Percentiles rank a stretch among this genome's conserved stretches.
Conservation (phyloP, 2,113 vertebrate species). For the Dipodomys ordii region DNA sequence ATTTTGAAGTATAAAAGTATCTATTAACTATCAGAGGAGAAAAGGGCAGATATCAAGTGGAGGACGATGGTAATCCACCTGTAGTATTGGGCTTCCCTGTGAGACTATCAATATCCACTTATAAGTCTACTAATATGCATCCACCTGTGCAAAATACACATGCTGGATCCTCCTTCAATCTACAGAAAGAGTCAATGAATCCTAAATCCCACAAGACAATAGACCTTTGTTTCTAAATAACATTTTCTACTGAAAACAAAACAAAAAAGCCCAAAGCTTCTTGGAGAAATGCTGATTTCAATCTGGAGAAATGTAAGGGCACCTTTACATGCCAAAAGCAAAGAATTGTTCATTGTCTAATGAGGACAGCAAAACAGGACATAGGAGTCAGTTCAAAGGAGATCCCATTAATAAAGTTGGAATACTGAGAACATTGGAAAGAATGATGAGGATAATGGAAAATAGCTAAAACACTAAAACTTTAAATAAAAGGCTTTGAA, state of each 20-base stretch:
- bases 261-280: neutral
- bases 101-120: neutral
- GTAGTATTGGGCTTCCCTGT: neutral
- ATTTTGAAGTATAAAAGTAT: neutral
- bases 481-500: too few relatives aligned
- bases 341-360: neutral
- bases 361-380: neutral
- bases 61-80: neutral
- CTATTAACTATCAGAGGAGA: neutral
- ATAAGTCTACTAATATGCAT: fast-evolving
- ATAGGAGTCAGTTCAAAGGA: neutral
- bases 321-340: slow-evolving; percentile 22
- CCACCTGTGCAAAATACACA: too few relatives aligned
- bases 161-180: neutral
- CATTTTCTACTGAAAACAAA: slow-evolving; percentile 28
- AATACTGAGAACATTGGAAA: neutral
- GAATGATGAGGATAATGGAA: neutral
- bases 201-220: neutral
- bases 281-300: neutral
- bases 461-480: neutral
- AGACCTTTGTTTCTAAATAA: neutral
- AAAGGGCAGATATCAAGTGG: neutral
- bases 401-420: neutral
- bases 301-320: neutral
- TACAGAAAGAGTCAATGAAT: neutral